phyloP scores from a whole-genome alignment of 2,797 vertebrate species.

The Cynodonichthys magdalenae region DNA sequence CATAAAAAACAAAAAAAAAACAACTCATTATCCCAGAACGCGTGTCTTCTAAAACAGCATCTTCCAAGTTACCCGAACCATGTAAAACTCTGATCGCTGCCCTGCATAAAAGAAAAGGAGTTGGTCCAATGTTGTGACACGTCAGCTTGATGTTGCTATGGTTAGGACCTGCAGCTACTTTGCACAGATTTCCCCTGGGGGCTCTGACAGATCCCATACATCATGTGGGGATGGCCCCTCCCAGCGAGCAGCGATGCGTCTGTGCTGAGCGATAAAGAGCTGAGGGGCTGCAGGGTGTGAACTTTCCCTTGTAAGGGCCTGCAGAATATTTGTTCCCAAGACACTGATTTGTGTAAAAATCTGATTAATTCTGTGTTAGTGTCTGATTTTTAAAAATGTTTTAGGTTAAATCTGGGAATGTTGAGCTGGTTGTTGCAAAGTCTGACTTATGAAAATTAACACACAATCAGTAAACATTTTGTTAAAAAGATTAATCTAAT shows the following conservation, averaged over 20 bases:
- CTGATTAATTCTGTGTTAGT: conserved; percentile 25
- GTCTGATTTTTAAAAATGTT: neutral
- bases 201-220: conserved; percentile 70
- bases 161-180: conserved; percentile 57
- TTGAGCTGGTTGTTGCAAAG: no score
- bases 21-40: neutral
- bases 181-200: conserved; percentile 54
- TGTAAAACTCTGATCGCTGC: conserved; percentile 23
- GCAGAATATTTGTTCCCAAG: conserved; percentile 34
- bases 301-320: conserved; percentile 24
- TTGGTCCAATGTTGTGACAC: conserved; percentile 64
- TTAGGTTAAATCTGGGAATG: no score
- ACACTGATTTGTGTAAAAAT: conserved; percentile 20
- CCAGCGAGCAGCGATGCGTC: conserved; percentile 47
- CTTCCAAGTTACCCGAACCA: conserved; percentile 14
- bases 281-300: conserved; percentile 34
- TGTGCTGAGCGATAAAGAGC: conserved; percentile 64
- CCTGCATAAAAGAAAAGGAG: conserved; percentile 20
- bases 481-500: no score
- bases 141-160: conserved; percentile 62
- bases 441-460: no score
- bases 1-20: conserved; percentile 7
- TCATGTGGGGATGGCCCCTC: conserved; percentile 59
- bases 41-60: conserved; percentile 20
- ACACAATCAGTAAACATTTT: no score